These are phyloP conservation scores for Ophraella communa DNA, from an alignment of 2,888 invertebrate genomes.

Conservation along the genomic window DNA sequence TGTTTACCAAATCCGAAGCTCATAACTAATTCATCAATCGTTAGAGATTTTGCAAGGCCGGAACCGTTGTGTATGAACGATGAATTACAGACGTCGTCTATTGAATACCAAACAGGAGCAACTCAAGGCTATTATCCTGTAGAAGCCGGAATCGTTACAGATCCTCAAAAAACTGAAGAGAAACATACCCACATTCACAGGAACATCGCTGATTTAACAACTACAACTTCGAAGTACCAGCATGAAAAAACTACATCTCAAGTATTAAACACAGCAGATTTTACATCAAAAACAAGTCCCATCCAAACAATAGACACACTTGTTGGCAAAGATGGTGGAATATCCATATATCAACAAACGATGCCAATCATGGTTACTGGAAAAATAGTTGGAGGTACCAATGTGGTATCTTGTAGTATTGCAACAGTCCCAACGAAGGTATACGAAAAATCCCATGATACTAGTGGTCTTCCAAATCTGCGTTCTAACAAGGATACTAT, in stretches of 20 bases:
- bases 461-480: background rate
- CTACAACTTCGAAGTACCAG: background rate
- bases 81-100: background rate
- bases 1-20: background rate
- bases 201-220: background rate
- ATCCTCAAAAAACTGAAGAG: background rate
- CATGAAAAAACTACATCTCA: background rate
- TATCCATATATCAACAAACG: background rate
- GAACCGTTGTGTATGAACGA: background rate
- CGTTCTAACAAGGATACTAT: background rate
- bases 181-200: background rate
- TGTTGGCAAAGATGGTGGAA: background rate
- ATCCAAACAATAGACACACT: background rate
- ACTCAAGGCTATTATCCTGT: background rate
- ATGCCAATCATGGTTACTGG: background rate
- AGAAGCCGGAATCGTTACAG: background rate
- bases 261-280: background rate
- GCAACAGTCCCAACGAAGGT: background rate
- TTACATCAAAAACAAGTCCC: background rate
- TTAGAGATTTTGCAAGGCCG: background rate
- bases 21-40: background rate
- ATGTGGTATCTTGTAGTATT: background rate
- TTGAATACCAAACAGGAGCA: background rate
- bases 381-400: background rate
- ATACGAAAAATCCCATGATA: background rate